Conservation (phyloP, 2,888 invertebrate genomes). For the Blastobasis adustella region DNA sequence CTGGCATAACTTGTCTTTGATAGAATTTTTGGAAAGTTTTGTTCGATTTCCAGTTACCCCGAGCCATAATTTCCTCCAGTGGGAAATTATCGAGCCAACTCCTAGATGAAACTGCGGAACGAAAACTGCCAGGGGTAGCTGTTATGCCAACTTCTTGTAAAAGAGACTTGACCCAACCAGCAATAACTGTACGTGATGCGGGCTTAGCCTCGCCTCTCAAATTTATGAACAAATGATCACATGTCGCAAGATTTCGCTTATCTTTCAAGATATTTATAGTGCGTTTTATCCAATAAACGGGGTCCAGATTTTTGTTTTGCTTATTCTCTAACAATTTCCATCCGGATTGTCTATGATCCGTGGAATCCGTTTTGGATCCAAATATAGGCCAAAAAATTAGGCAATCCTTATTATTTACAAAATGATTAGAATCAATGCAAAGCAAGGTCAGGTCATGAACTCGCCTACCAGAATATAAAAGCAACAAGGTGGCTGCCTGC, state of each 20-base stretch:
- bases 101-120: constrained; percentile 12
- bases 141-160: constrained; percentile 6
- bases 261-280: neutral
- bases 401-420: neutral
- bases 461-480: constrained; percentile 1
- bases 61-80: constrained; percentile 9
- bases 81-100: constrained; percentile 9
- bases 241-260: neutral
- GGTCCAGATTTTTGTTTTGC: constrained; percentile 3
- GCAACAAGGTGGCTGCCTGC: neutral
- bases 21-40: constrained; percentile 10
- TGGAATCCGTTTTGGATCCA: constrained; percentile 2
- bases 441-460: constrained; percentile 3
- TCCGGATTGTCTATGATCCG: constrained; percentile 1
- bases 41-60: constrained; percentile 10
- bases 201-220: constrained; percentile 5
- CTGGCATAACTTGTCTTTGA: constrained; percentile 6
- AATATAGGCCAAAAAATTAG: constrained; percentile 2
- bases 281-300: constrained; percentile 7
- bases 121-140: constrained; percentile 9
- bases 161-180: constrained; percentile 12
- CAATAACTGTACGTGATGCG: constrained; percentile 11
- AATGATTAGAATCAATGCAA: neutral
- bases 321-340: neutral
- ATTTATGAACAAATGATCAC: constrained; percentile 7